A percentile compares a stretch with the other conserved stretches of the same genome.
phyloP scores from a whole-genome alignment of 2,888 invertebrate species.

The Agonopterix arenella region DNA sequence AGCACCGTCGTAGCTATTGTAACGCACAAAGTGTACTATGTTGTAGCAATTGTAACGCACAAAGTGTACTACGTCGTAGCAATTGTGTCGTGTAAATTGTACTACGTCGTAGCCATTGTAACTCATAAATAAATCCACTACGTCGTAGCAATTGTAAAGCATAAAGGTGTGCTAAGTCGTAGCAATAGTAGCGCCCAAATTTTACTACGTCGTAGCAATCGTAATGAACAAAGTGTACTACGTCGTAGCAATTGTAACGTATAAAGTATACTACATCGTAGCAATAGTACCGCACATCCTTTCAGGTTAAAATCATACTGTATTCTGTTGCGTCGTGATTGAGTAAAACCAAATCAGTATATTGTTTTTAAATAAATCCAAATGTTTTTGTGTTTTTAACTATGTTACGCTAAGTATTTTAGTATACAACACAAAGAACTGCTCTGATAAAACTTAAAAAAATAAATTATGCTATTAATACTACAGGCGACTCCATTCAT shows the following conservation, averaged over 20 bases:
- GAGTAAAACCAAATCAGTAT: not conserved
- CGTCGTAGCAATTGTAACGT: not conserved
- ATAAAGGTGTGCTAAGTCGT: not conserved
- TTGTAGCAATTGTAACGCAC: not conserved
- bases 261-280: not conserved
- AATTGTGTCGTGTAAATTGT: too few relatives aligned
- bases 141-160: not conserved
- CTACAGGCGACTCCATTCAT: constrained; percentile 7
- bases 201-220: not conserved
- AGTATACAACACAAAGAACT: not conserved
- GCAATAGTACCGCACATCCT: not conserved
- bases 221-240: not conserved
- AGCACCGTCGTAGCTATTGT: too few relatives aligned
- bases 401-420: not conserved
- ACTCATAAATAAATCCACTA: not conserved
- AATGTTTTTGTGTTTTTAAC: not conserved
- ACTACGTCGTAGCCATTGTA: too few relatives aligned
- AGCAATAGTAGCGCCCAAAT: not conserved
- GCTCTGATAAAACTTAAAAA: not conserved
- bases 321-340: not conserved
- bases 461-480: not conserved
- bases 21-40: too few relatives aligned
- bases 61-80: not conserved
- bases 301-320: not conserved
- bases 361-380: not conserved